Percentiles rank a stretch among this genome's conserved stretches.
phyloP scores from a whole-genome alignment of 1,140 invertebrate species.

The Whitmania pigra region DNA sequence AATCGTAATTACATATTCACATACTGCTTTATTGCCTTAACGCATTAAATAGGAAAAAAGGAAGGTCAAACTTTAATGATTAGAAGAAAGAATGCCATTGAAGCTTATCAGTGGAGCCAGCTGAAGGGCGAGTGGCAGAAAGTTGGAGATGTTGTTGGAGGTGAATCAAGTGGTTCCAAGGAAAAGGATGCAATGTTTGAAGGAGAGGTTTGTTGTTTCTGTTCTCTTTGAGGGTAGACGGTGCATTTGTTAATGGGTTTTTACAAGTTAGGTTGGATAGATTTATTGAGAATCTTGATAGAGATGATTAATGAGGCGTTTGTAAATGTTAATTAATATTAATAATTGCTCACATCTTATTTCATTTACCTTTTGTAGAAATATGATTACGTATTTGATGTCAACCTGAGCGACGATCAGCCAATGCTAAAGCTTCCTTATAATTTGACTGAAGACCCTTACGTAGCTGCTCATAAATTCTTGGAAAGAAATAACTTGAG shows the following conservation, averaged over 20 bases:
- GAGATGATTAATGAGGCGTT: too few relatives aligned
- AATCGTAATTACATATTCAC: too few relatives aligned
- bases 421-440: constrained; percentile 79
- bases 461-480: constrained; percentile 54
- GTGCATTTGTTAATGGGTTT: too few relatives aligned
- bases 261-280: too few relatives aligned
- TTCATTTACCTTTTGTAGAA: constrained; percentile 49
- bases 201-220: constrained; percentile 47
- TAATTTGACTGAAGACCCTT: constrained; percentile 59
- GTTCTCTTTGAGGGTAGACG: too few relatives aligned
- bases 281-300: too few relatives aligned
- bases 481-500: constrained; percentile 62
- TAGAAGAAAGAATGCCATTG: constrained; percentile 53
- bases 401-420: constrained; percentile 78
- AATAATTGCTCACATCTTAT: too few relatives aligned
- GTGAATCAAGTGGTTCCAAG: constrained; percentile 47
- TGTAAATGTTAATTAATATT: too few relatives aligned
- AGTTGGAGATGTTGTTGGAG: constrained; percentile 77
- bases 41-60: constrained; percentile 31
- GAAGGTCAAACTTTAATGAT: constrained; percentile 79
- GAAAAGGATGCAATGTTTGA: constrained; percentile 63
- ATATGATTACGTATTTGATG: constrained; percentile 88
- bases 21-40: too few relatives aligned
- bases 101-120: constrained; percentile 56
- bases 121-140: constrained; percentile 62